Conservation (phyloP, 2,888 invertebrate species). For the Pseudoips prasinana region DNA sequence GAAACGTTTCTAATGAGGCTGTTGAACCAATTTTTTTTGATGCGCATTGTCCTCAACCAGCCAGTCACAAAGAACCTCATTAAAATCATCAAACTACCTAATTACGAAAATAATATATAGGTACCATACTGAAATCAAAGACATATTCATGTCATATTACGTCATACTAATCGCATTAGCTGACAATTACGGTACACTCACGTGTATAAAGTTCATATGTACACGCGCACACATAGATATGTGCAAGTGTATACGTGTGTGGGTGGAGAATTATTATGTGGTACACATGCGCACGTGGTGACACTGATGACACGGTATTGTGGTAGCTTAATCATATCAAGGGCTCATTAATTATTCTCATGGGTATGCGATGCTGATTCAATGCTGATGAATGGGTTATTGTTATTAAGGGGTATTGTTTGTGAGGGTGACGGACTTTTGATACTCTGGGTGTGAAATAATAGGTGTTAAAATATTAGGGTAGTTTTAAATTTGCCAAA, state of each 20-base stretch:
- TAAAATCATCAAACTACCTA: too few relatives aligned
- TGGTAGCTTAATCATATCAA: conserved; percentile 70
- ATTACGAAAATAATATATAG: too few relatives aligned
- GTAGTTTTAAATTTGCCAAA: too few relatives aligned
- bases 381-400: conserved; percentile 51
- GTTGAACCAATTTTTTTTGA: too few relatives aligned
- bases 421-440: not conserved
- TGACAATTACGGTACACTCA: conserved; percentile 11
- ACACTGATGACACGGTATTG: conserved; percentile 69
- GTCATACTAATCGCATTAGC: conserved; percentile 57
- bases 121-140: conserved; percentile 18
- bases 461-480: too few relatives aligned
- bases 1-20: too few relatives aligned
- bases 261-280: conserved; percentile 8
- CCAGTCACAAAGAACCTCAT: too few relatives aligned
- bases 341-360: conserved; percentile 68
- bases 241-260: conserved; percentile 14
- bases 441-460: too few relatives aligned
- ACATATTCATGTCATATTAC: conserved; percentile 44
- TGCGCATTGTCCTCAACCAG: too few relatives aligned
- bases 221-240: conserved; percentile 4
- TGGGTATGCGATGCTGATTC: conserved; percentile 45
- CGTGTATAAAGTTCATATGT: not conserved
- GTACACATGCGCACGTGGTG: conserved; percentile 19
- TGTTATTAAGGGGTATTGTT: conserved; percentile 30